Evolutionary conservation across 2,113 vertebrate species (phyloP).

Genomic region (Forbesichthys agassizii): DNA sequence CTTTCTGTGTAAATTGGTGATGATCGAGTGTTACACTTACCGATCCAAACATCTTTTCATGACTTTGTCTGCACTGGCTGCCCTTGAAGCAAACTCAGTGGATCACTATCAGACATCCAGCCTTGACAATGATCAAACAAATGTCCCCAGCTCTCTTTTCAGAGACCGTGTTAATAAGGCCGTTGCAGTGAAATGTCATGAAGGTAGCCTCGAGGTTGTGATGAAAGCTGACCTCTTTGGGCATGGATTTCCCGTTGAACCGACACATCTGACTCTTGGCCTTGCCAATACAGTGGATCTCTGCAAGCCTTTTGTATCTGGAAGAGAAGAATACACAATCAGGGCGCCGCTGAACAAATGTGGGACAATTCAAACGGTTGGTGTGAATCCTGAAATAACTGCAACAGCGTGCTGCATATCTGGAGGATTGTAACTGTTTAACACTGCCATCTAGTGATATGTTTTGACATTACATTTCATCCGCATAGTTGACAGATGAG

Average conservation of each 20-base stretch:
- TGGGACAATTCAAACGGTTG: constrained; percentile 27
- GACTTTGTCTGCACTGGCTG: constrained; percentile 17
- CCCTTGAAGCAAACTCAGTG: constrained; percentile 11
- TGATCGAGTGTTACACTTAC: constrained; percentile 4
- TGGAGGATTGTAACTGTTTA: neutral
- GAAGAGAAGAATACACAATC: constrained; percentile 14
- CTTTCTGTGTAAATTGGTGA: neutral
- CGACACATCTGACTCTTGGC: constrained; percentile 12
- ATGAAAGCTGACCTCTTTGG: constrained; percentile 22
- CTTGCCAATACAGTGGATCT: neutral
- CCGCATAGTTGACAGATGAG: constrained; percentile 14
- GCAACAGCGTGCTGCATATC: no score
- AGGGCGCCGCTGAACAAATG: constrained; percentile 25
- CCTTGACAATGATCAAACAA: neutral
- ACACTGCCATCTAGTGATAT: constrained; percentile 37
- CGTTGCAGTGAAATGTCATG: constrained; percentile 36
- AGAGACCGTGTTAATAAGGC: neutral
- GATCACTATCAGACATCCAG: neutral
- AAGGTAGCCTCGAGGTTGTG: constrained; percentile 34
- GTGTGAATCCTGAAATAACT: constrained; percentile 5
- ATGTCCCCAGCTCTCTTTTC: neutral
- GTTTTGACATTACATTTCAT: neutral
- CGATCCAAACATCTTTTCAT: constrained; percentile 24
- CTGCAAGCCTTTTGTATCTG: constrained; percentile 4
- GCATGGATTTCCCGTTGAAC: neutral